Evolutionary conservation across 2,888 invertebrate species (phyloP).

Genomic region (Cerceris rybyensis): DNA sequence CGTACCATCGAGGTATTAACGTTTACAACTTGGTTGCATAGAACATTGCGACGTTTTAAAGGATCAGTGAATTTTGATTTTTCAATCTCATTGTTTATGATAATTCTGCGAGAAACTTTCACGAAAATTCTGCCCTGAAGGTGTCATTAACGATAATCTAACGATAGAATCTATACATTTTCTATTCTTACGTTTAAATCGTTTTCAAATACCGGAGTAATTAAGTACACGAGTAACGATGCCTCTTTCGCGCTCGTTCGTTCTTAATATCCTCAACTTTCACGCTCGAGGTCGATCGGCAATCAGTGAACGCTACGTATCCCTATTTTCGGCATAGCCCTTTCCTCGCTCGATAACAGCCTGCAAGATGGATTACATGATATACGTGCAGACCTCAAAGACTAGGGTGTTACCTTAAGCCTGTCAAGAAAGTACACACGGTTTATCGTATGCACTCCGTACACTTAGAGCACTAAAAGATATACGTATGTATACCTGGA

Average conservation of each 20-base stretch:
- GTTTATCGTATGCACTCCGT: slow-evolving; percentile 31
- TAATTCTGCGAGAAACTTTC: no score
- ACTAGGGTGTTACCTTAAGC: slow-evolving; percentile 36
- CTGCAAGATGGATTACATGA: slow-evolving; percentile 13
- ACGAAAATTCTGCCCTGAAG: no score
- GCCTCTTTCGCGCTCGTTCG: slow-evolving; percentile 7
- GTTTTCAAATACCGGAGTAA: no score
- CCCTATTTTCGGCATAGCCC: background rate
- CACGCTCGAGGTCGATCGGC: background rate
- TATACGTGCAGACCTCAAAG: background rate
- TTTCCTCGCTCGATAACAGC: slow-evolving; percentile 18
- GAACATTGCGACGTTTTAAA: no score
- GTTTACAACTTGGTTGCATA: no score
- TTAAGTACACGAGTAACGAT: background rate
- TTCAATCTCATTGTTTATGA: no score
- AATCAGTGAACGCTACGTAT: slow-evolving; percentile 3
- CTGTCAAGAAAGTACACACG: slow-evolving; percentile 47
- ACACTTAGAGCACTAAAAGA: slow-evolving; percentile 42
- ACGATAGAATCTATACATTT: no score
- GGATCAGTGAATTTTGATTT: no score
- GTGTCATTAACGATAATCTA: no score
- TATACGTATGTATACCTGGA: slow-evolving; percentile 1
- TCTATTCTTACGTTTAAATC: no score
- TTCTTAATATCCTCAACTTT: background rate
- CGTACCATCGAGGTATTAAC: no score